Evolutionary conservation across 2,888 invertebrate genomes (phyloP), one percentile per base, ranked within the genome.

Genomic region (Trachelus stipa): DNA sequence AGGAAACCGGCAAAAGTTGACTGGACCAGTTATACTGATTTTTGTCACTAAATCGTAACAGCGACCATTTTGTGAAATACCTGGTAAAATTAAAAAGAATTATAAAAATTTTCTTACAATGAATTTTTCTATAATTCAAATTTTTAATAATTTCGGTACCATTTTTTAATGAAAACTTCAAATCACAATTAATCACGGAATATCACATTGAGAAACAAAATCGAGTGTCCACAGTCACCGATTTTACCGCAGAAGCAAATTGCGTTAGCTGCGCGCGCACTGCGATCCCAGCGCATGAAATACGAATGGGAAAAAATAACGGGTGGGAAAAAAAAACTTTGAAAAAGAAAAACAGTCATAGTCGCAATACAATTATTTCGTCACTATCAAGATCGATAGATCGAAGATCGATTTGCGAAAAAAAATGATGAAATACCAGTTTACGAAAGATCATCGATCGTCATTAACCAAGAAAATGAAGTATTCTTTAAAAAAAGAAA

Each of bases 1-100:
- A 34, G 71, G 12, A 33, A 82, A 76, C 81, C 79, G 83, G 82
- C 81, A 77, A 84, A 81, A 81, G 83, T 69, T 74, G 56, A 73
- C 79, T 75, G 31, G 31, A 69, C 69, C 74, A 31, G 69, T 76
- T 69, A 69, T 34, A 73, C 56, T 0, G 23, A 56, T 56, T 56
- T 56, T 56, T 56, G 56, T 56, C 23, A 15, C 23, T 56, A 2
- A 23, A 56, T 9, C 9, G 23, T 56, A 56, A 15, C 23, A 23
- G 23, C 56, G 9, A 9, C 2, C 56, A 23, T 23, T 9, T 56
- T 9, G 56, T 2, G 15, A 56, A 23, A 9, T 23, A 6, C 15
- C 6, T 9, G 23, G 23, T 56, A 2, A 23, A 56, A 56, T 56
- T 23, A 9, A 23, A 23, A 56, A 56, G 6, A 56, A 56, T 6